Conservation (phyloP, 2,888 invertebrate species). For the Osmoderma eremita region DNA sequence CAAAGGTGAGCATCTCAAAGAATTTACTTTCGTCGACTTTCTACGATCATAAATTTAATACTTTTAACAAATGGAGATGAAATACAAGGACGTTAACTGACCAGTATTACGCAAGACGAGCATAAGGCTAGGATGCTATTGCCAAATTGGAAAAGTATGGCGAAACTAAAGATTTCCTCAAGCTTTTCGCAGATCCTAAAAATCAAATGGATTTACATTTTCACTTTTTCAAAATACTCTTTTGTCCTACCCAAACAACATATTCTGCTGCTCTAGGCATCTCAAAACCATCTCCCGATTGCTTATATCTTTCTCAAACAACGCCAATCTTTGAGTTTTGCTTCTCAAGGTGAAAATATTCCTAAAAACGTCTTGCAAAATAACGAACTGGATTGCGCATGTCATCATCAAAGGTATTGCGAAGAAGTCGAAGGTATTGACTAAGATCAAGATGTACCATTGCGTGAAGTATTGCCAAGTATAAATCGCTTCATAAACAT, state of each 20-base stretch:
- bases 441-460: constrained; percentile 36
- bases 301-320: constrained; percentile 22
- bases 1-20: constrained; percentile 35
- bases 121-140: constrained; percentile 46
- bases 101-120: constrained; percentile 44
- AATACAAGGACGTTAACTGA: not conserved
- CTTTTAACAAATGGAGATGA: not conserved
- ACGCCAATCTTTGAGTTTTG: not conserved
- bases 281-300: constrained; percentile 41
- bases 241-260: constrained; percentile 42
- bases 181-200: constrained; percentile 46
- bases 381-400: constrained; percentile 35
- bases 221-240: not conserved
- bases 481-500: constrained; percentile 46
- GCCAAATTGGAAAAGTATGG: constrained; percentile 45
- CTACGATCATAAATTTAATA: constrained; percentile 8
- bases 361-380: constrained; percentile 46
- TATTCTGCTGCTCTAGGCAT: constrained; percentile 46
- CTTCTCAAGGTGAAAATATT: constrained; percentile 23
- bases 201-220: constrained; percentile 7
- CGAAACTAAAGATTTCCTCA: constrained; percentile 43
- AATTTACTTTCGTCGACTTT: constrained; percentile 15
- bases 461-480: constrained; percentile 45
- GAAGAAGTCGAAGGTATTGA: constrained; percentile 40
- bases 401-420: constrained; percentile 33